Base-by-base conservation (phyloP, 2,888 invertebrate species). In the Ophion ellenae region DNA sequence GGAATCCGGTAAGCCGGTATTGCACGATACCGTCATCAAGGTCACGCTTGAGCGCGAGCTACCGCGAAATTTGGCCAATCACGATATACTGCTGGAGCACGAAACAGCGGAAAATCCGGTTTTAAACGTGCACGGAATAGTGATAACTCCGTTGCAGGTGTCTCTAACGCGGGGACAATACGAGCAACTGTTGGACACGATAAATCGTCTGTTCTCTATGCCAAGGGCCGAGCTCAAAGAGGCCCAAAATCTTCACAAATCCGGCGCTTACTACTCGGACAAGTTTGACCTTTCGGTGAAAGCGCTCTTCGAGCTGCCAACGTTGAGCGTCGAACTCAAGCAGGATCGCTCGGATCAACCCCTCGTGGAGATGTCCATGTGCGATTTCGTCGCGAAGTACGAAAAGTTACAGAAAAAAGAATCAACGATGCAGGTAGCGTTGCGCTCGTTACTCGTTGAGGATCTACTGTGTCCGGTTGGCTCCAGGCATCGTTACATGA, bases 391-490 rank as follows among this genome's bases (percentile, higher is more conserved):
- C 64, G 96, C 98, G 75, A 96, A 96, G 73, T 97, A 97, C 92
- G 96, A 97, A 87, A 96, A 96, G 88, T 94, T 95, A 82, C 96
- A 96, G 87, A 95, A 95, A 32, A 96, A 96, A 90, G 97, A 97
- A 92, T 97, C 97, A 4, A 96, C 96, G 88, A 95, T 98, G 77
- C 96, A 97, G 94, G 96, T 98, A 17, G 97, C 97, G 0, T 94
- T 99, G 9, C 96, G 97, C 88, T 98, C 98, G 0, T 96, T 99
- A 32, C 95, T 97, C 4, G 98, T 99, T 97, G 98, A 99, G 93
- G 99, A 99, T 94, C 95, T 99, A 4, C 95, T 97, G 9, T 97
- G 97, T 91, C 96, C 97, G 2, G 95, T 96, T 28, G 97, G 97
- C 66, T 97, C 98, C 0, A 96, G 96, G 89, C 97, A 98, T 94